Conservation (phyloP, 2,113 vertebrate genomes). For the Oncorhynchus tshawytscha region DNA sequence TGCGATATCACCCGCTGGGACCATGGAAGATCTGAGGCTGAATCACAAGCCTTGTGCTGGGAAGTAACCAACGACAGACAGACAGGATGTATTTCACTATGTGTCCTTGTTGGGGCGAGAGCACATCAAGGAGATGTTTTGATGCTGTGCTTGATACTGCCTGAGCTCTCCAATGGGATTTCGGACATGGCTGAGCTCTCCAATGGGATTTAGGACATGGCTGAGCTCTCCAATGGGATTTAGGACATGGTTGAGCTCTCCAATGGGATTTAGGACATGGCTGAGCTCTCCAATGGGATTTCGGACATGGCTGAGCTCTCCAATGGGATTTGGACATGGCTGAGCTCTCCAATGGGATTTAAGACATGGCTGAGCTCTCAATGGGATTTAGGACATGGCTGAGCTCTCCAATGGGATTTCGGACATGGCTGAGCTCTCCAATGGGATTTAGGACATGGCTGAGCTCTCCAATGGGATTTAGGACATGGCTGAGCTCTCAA, state of each 20-base stretch:
- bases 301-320: neutral
- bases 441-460: too few relatives aligned
- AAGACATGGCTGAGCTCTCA: too few relatives aligned
- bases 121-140: too few relatives aligned
- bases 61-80: constrained; percentile 20
- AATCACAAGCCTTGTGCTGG: constrained; percentile 34
- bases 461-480: constrained; percentile 1
- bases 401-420: constrained; percentile 1
- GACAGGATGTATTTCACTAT: constrained; percentile 2
- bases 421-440: neutral
- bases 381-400: too few relatives aligned
- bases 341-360: constrained; percentile 13
- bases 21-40: constrained; percentile 32
- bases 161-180: constrained; percentile 10
- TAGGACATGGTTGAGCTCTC: neutral
- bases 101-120: too few relatives aligned
- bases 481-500: neutral
- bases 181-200: neutral
- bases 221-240: neutral
- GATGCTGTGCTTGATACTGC: constrained; percentile 4
- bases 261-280: constrained; percentile 4
- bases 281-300: constrained; percentile 10
- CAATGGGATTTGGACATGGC: neutral
- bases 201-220: constrained; percentile 4
- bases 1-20: neutral